These are phyloP conservation scores for Tromatobia lineatoria DNA, from an alignment of 2,888 invertebrate species.

Conservation along the genomic window DNA sequence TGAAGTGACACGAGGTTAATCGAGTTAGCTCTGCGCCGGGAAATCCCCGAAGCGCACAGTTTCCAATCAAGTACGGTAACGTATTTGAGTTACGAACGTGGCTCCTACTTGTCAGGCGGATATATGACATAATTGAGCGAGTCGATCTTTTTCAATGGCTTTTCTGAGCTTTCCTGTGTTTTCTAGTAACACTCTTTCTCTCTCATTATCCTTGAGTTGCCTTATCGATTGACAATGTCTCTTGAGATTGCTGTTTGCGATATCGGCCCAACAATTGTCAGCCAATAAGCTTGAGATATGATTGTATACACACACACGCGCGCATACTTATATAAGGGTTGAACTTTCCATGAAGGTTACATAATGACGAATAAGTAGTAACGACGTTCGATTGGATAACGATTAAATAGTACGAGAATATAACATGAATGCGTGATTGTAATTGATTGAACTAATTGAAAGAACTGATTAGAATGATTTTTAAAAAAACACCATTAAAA, in stretches of 20 bases:
- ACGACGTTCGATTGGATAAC: constrained; percentile 2
- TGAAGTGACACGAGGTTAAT: constrained; percentile 69
- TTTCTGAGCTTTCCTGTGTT: not conserved
- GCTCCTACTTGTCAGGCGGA: not conserved
- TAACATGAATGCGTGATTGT: too few species aligned
- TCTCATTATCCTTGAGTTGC: not conserved
- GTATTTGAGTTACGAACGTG: constrained; percentile 53
- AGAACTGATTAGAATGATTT: too few species aligned
- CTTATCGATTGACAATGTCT: not conserved
- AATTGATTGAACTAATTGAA: not conserved
- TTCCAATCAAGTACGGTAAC: constrained; percentile 60
- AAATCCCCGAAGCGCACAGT: constrained; percentile 65
- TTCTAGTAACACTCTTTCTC: not conserved
- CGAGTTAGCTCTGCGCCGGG: constrained; percentile 60
- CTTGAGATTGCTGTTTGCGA: not conserved
- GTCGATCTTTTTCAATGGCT: constrained; percentile 10
- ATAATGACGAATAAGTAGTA: not conserved
- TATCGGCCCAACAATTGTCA: not conserved
- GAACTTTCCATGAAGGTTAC: constrained; percentile 2
- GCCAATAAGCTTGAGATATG: not conserved
- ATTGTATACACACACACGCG: too few species aligned
- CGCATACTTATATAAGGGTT: not conserved
- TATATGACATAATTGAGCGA: constrained; percentile 12
- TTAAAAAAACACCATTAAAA: too few species aligned
- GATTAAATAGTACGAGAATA: not conserved